Evolutionary conservation across 2,888 invertebrate genomes (phyloP).

Genomic region (Calameuta idolon): DNA sequence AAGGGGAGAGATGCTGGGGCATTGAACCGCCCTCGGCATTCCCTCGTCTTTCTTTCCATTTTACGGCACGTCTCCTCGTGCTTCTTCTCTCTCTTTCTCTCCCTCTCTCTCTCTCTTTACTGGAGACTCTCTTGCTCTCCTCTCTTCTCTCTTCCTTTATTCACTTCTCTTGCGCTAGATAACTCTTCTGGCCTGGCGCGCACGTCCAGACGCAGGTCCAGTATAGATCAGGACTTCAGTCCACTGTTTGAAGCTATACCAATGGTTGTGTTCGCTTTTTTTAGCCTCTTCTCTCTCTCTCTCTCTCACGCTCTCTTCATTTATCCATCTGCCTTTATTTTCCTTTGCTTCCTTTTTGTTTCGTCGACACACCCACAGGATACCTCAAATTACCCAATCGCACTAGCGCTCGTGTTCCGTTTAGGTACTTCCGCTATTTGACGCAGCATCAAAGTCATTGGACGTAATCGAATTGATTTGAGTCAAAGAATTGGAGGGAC

Average conservation of each 20-base stretch:
- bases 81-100: constrained; percentile 13
- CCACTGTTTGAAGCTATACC: not conserved
- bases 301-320: too few species aligned
- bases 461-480: not conserved
- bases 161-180: not conserved
- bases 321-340: not conserved
- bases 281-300: not conserved
- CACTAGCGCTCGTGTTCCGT: not conserved
- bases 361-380: constrained; percentile 5
- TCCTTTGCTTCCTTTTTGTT: not conserved
- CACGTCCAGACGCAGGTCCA: not conserved
- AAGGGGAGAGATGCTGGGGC: constrained; percentile 41
- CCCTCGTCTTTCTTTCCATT: constrained; percentile 34
- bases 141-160: not conserved
- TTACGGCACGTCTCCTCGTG: not conserved
- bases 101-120: constrained; percentile 21
- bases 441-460: not conserved
- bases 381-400: constrained; percentile 5
- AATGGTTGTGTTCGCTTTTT: not conserved
- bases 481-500: not conserved
- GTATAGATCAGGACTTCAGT: not conserved
- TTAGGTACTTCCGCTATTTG: not conserved
- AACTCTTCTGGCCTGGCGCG: not conserved
- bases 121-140: constrained; percentile 1
- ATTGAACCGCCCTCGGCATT: constrained; percentile 55